These are phyloP conservation scores for Thunnus albacares DNA, from an alignment of 2,797 vertebrate genomes.

Conservation along the genomic window DNA sequence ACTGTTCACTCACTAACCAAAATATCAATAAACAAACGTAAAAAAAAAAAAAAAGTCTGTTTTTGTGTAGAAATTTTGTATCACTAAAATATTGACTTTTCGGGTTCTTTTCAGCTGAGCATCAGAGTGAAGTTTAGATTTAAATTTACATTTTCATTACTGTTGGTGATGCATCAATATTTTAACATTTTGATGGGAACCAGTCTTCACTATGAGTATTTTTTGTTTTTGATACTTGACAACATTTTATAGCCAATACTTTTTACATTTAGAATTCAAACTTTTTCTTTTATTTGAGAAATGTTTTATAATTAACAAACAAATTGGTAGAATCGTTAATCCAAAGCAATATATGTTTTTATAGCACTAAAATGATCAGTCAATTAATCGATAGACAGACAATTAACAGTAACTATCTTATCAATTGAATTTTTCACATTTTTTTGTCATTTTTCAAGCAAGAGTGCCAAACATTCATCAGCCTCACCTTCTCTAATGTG, in stretches of 20 bases:
- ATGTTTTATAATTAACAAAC: neutral
- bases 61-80: neutral
- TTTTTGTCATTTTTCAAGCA: neutral
- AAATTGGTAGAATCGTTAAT: neutral
- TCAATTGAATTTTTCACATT: neutral
- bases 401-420: no score
- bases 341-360: neutral
- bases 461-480: neutral
- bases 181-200: no score
- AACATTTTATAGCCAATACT: no score
- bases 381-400: no score
- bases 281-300: neutral
- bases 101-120: neutral
- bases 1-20: no score
- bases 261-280: no score
- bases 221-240: no score
- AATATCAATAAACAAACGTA: no score
- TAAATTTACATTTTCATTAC: no score
- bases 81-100: neutral
- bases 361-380: neutral
- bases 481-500: neutral
- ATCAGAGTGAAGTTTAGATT: neutral
- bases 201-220: no score
- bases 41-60: no score
- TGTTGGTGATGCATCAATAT: no score